phyloP scores from a whole-genome alignment of 2,888 invertebrate species.

The Bruchidius siliquastri region DNA sequence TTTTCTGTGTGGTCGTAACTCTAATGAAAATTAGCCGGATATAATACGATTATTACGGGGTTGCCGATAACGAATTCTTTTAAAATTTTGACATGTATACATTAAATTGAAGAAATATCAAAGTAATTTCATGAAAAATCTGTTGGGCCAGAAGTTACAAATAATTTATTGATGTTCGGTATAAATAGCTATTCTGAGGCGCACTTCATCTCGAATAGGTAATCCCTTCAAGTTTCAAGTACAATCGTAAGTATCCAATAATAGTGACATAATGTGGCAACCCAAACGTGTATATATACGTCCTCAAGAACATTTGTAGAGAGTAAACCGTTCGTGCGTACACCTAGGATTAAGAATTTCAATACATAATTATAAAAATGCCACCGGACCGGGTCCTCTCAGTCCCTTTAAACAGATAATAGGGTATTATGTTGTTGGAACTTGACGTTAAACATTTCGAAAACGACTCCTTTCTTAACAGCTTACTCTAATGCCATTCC shows the following conservation, averaged over 20 bases:
- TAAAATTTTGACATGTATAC: no score
- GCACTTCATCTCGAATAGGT: background rate
- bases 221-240: background rate
- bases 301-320: background rate
- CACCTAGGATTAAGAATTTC: background rate
- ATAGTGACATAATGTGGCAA: background rate
- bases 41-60: no score
- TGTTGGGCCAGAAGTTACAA: no score
- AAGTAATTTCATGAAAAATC: no score
- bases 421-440: slow-evolving; percentile 15
- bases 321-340: background rate
- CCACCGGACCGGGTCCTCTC: background rate
- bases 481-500: background rate
- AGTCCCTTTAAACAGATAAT: slow-evolving; percentile 11
- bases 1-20: no score
- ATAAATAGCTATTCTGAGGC: no score
- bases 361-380: background rate
- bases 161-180: no score
- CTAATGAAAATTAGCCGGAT: no score
- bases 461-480: background rate
- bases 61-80: no score
- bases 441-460: background rate
- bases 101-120: no score
- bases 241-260: background rate
- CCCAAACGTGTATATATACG: background rate